These are phyloP conservation scores for Lepus americanus DNA, from an alignment of 2,113 vertebrate species.

Conservation along the genomic window DNA sequence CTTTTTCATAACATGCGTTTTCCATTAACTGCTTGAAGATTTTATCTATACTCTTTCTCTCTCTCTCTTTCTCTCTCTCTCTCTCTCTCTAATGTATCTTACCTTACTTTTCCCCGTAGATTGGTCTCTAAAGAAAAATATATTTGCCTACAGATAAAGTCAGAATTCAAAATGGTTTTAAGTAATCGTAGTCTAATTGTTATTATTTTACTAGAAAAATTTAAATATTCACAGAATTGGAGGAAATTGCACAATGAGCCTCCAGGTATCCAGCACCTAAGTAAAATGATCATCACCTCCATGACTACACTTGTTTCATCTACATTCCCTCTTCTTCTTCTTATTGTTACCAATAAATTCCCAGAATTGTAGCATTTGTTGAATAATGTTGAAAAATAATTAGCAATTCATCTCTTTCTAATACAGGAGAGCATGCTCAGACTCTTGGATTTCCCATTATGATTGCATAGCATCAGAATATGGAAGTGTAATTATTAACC, in stretches of 20 bases:
- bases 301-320: neutral
- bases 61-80: neutral
- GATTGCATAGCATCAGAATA: constrained; percentile 68
- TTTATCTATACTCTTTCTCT: neutral
- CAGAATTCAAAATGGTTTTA: constrained; percentile 10
- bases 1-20: too few species aligned
- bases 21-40: neutral
- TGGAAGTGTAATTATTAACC: constrained; percentile 59
- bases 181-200: neutral
- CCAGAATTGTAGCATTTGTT: neutral
- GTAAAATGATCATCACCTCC: neutral
- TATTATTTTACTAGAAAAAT: neutral
- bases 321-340: neutral
- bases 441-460: constrained; percentile 46
- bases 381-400: constrained; percentile 43
- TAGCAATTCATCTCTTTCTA: constrained; percentile 55
- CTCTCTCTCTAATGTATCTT: neutral
- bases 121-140: constrained; percentile 33
- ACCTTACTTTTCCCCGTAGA: neutral
- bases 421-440: constrained; percentile 9
- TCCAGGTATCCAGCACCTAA: neutral
- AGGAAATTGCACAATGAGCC: neutral
- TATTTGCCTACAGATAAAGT: constrained; percentile 5
- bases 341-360: neutral
- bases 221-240: neutral